Conservation (phyloP, 2,888 invertebrate genomes). For the Ethmia dodecea region DNA sequence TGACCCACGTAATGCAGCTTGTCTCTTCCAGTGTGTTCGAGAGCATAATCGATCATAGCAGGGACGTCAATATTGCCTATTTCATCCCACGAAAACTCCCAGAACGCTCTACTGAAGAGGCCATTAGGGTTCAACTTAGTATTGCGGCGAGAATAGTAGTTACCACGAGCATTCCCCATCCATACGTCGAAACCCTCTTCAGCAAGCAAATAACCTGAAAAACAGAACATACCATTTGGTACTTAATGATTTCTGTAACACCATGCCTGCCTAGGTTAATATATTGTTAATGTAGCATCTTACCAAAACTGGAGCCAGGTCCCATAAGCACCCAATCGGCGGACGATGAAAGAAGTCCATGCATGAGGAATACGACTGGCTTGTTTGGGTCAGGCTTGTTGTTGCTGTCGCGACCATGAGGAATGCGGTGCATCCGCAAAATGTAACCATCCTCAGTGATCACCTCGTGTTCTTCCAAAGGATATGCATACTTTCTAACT, state of each 20-base stretch:
- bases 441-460: conserved; percentile 88
- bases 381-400: conserved; percentile 60
- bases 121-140: conserved; percentile 48
- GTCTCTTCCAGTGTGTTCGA: conserved; percentile 71
- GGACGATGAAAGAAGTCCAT: conserved; percentile 85
- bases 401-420: conserved; percentile 65
- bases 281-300: no score
- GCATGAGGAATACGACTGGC: conserved; percentile 80
- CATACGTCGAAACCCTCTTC: conserved; percentile 87
- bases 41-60: conserved; percentile 86
- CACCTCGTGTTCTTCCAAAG: conserved; percentile 79
- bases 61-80: conserved; percentile 89
- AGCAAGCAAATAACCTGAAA: conserved; percentile 72
- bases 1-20: conserved; percentile 86
- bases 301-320: conserved; percentile 82
- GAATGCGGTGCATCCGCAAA: conserved; percentile 86
- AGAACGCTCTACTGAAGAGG: conserved; percentile 65
- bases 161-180: conserved; percentile 90
- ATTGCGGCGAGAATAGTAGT: conserved; percentile 80
- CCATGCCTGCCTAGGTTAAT: no score
- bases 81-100: conserved; percentile 89
- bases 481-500: conserved; percentile 80
- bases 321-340: conserved; percentile 86
- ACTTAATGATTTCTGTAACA: no score
- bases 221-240: no score